Percentiles rank a stretch among this genome's conserved stretches.
These are phyloP conservation scores for Palaemon carinicauda DNA, from an alignment of 1,140 invertebrate genomes.

Conservation along the genomic window DNA sequence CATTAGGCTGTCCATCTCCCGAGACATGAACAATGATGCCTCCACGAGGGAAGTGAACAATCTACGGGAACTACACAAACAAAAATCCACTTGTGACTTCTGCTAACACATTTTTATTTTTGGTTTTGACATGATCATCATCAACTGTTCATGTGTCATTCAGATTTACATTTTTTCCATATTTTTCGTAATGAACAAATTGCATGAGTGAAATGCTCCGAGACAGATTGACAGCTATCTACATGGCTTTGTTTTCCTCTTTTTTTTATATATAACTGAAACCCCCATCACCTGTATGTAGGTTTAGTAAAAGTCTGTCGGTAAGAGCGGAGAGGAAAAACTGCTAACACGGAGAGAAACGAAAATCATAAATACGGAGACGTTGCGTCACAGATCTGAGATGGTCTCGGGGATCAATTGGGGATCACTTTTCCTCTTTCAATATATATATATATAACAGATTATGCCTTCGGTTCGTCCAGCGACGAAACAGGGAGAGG, in stretches of 20 bases:
- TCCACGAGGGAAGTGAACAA: neutral
- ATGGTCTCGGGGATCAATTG: conserved; percentile 39
- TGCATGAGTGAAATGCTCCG: conserved; percentile 52
- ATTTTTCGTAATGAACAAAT: conserved; percentile 4
- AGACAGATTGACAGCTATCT: conserved; percentile 47
- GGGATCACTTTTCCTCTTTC: conserved; percentile 41
- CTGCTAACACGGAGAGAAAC: conserved; percentile 32
- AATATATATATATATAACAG: conserved; percentile 49
- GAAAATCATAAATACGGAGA: conserved; percentile 26
- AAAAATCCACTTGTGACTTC: conserved; percentile 56
- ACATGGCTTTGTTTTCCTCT: conserved; percentile 9
- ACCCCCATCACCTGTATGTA: conserved; percentile 12
- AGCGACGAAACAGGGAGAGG: conserved; percentile 23
- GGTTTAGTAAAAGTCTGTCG: too few relatives aligned
- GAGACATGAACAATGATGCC: neutral
- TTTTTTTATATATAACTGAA: conserved; percentile 47
- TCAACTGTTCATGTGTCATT: conserved; percentile 47
- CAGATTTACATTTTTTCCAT: conserved; percentile 20
- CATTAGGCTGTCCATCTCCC: conserved; percentile 19
- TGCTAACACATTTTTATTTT: conserved; percentile 54
- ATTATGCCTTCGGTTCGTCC: conserved; percentile 42
- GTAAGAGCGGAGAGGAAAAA: neutral
- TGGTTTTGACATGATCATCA: conserved; percentile 40
- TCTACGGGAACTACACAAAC: conserved; percentile 44
- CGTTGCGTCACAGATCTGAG: conserved; percentile 48